Evolutionary conservation across 2,888 invertebrate species (phyloP).

Genomic region (Nowickia ferox): DNA sequence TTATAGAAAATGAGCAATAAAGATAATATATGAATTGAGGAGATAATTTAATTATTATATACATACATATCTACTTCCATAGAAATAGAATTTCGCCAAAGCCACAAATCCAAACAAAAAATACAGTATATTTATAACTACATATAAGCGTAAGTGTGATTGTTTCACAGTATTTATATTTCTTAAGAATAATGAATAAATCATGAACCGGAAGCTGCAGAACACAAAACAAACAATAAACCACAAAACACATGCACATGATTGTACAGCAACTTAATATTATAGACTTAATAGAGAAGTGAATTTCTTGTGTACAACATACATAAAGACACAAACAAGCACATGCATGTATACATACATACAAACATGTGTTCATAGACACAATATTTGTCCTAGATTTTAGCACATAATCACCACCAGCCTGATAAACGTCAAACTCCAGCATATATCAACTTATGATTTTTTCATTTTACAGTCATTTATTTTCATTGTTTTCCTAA

Average conservation of each 20-base stretch:
- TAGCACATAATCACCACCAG: constrained; percentile 35
- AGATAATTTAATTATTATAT: constrained; percentile 16
- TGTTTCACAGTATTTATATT: neutral
- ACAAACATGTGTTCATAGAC: neutral
- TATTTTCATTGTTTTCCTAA: constrained; percentile 48
- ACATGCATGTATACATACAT: neutral
- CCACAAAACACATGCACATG: constrained; percentile 21
- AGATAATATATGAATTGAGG: neutral
- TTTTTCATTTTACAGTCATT: constrained; percentile 49
- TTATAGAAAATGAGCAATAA: neutral
- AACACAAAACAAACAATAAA: constrained; percentile 46
- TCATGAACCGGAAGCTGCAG: constrained; percentile 46
- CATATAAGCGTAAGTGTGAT: neutral
- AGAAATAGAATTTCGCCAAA: neutral
- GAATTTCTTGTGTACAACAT: constrained; percentile 24
- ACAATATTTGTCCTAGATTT: constrained; percentile 43
- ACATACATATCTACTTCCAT: constrained; percentile 21
- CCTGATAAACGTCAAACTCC: constrained; percentile 34
- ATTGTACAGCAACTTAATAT: constrained; percentile 17
- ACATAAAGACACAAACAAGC: too few relatives aligned
- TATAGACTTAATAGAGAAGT: constrained; percentile 40
- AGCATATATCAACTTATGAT: constrained; percentile 45
- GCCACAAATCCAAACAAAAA: constrained; percentile 35
- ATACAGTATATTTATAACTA: neutral
- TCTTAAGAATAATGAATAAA: constrained; percentile 49